Evolutionary conservation across 2,797 vertebrate species (phyloP).

Genomic region (Xiphorhynchus erythropygius): DNA sequence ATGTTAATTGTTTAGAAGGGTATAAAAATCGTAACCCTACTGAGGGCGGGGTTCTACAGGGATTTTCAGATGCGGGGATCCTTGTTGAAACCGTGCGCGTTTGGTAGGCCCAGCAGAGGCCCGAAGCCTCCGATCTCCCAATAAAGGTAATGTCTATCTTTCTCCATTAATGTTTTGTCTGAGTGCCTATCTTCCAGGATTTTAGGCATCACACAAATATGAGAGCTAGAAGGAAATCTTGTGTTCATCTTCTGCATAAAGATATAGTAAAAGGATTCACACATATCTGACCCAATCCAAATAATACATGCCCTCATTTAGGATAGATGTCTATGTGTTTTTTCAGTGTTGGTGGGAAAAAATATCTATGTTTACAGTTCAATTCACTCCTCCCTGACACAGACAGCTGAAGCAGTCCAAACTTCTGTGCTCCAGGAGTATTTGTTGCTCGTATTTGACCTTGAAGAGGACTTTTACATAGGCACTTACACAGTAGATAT

Average conservation of each 20-base stretch:
- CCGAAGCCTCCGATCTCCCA: too few species aligned
- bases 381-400: background rate
- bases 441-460: background rate
- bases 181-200: too few species aligned
- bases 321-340: background rate
- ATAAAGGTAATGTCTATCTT: too few species aligned
- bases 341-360: background rate
- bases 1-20: too few species aligned
- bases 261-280: background rate
- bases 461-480: background rate
- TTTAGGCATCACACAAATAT: background rate
- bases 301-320: background rate
- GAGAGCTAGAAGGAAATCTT: background rate
- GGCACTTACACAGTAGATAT: background rate
- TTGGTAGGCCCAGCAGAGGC: too few species aligned
- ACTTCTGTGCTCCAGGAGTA: background rate
- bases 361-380: background rate
- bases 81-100: too few species aligned
- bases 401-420: background rate
- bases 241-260: background rate
- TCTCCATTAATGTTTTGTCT: too few species aligned
- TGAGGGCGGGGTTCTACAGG: too few species aligned
- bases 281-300: background rate
- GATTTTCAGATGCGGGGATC: too few species aligned
- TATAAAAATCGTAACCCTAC: too few species aligned